Conservation (phyloP, 1,140 invertebrate species). For the Trichogramma pretiosum region DNA sequence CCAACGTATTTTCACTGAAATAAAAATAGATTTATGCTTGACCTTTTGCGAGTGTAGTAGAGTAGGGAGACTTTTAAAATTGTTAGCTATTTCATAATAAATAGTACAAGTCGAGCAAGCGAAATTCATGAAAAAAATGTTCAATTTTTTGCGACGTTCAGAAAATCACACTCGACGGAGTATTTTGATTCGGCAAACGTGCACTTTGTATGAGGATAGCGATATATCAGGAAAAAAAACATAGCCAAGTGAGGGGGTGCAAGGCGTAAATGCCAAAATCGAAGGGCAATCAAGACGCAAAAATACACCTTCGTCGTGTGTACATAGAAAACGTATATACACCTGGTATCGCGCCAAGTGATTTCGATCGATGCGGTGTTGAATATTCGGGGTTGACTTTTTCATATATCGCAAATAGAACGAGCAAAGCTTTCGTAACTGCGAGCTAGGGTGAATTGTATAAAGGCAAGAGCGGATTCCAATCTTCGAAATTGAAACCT, state of each 20-base stretch:
- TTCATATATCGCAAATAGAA: constrained; percentile 2
- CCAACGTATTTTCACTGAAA: too few relatives aligned
- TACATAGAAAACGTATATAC: too few relatives aligned
- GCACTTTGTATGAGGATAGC: too few relatives aligned
- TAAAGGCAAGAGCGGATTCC: constrained; percentile 14
- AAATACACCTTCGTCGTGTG: background rate
- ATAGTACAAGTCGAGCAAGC: too few relatives aligned
- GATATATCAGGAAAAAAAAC: background rate
- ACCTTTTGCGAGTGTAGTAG: too few relatives aligned
- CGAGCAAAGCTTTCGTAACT: background rate
- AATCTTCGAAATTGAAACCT: constrained; percentile 20
- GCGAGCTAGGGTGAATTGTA: too few relatives aligned
- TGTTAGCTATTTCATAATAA: too few relatives aligned
- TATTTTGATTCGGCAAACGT: constrained; percentile 16
- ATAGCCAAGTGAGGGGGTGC: too few relatives aligned
- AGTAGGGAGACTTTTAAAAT: too few relatives aligned
- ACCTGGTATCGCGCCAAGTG: constrained; percentile 1
- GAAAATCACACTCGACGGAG: constrained; percentile 35
- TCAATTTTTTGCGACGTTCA: constrained; percentile 39
- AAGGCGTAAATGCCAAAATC: constrained; percentile 1
- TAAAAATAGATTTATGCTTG: too few relatives aligned
- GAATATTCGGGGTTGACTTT: constrained; percentile 19
- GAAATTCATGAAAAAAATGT: too few relatives aligned
- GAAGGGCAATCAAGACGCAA: constrained; percentile 1
- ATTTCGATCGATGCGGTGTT: constrained; percentile 13